Conservation (phyloP, 2,888 invertebrate species). For the Rhyacophila evoluta region DNA sequence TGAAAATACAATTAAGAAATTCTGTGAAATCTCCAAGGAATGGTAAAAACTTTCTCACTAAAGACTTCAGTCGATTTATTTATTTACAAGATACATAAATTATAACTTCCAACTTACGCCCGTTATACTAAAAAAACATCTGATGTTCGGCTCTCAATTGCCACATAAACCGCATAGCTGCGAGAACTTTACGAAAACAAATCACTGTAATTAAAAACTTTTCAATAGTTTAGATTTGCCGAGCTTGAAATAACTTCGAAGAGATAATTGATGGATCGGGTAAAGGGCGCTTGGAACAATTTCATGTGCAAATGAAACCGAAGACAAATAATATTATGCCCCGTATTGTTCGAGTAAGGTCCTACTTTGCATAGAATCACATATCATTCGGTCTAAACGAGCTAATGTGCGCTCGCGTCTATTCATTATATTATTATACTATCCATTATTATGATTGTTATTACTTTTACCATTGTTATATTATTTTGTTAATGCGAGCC, state of each 20-base stretch:
- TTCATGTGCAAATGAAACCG: not conserved
- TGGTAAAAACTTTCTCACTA: not conserved
- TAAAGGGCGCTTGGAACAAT: not conserved
- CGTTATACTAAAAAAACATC: too few relatives aligned
- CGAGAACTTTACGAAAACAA: not conserved
- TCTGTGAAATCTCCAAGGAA: not conserved
- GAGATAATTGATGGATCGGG: slow-evolving; percentile 16
- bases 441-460: slow-evolving; percentile 22
- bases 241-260: not conserved
- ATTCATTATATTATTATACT: not conserved
- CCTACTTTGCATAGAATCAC: slow-evolving; percentile 6
- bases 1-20: not conserved
- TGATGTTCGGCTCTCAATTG: not conserved
- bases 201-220: slow-evolving; percentile 17
- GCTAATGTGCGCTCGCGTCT: not conserved
- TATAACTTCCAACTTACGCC: too few relatives aligned
- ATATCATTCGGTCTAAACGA: not conserved
- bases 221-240: not conserved
- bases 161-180: not conserved
- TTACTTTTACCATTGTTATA: slow-evolving; percentile 24
- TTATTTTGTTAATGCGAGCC: not conserved
- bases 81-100: not conserved
- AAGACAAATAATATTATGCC: not conserved
- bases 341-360: not conserved
- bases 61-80: not conserved